Evolutionary conservation across 2,797 vertebrate genomes (phyloP), one percentile per base, ranked within the genome.

Genomic region (Heterohyrax brucei): DNA sequence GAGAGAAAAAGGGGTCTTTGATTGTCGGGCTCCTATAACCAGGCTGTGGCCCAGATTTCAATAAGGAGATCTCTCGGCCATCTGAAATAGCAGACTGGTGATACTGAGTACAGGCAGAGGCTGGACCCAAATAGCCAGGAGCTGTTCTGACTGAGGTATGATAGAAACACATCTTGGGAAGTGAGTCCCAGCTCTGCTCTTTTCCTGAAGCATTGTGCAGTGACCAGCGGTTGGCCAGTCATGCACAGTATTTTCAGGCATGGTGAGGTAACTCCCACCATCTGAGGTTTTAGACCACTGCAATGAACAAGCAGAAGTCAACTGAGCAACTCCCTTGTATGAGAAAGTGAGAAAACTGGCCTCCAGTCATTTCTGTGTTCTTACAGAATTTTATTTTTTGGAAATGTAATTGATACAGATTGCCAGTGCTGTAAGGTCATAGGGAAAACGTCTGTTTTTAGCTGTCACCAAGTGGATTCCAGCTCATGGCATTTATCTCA

Each of bases 1-100:
- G 62, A 19, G 62, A 61, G 92, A 87, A 28, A 95, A 92, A 5
- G 85, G 88, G 39, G n/a, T 16, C 68, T 89, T 81, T 81, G 70
- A 70, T 46, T 28, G 19, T 61, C 1, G 30, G 56, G 70, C 24
- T 89, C n/a, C 12, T 26, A 46, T 21, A 53, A 72, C 26, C 64
- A 86, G 70, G 39, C 5, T 89, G 46, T 48, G 72, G 44, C 44
- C 24, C 44, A 50, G n/a, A 91, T 73, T 72, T 91, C 70, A 81
- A 78, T 4, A 16, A 28, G 59, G 73, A 94, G 91, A 80, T 30
- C 13, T 70, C 50, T 56, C 48, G 72, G 59, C 59, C 56, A 61
- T n/a, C 33, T 75, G 50, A 19, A 14, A 88, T 87, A 33, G 48
- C 73, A 80, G 73, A 83, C 50, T 77, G 56, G 44, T 77, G 62